Conservation (phyloP, 2,888 invertebrate species). For the Artemia sinica region DNA sequence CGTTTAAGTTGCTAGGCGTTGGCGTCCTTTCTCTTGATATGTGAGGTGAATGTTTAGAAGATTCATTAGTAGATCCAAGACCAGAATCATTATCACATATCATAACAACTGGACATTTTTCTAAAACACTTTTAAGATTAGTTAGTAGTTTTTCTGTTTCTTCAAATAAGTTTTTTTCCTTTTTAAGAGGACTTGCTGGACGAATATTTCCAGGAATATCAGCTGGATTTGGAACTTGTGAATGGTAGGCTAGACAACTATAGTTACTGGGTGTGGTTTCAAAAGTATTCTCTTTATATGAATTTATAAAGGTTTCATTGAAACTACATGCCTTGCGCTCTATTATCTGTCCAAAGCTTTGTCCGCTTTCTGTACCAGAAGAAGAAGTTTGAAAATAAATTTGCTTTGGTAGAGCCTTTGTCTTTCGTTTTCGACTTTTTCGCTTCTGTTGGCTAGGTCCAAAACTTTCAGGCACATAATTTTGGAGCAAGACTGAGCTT, state of each 20-base stretch:
- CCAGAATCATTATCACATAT: slow-evolving; percentile 10
- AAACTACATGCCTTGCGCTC: neutral
- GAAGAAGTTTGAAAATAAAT: neutral
- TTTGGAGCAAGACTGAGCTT: neutral
- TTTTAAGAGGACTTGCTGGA: slow-evolving; percentile 2
- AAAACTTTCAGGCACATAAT: neutral
- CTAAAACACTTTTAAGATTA: neutral
- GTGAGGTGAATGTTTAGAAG: neutral
- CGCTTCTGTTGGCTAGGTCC: neutral
- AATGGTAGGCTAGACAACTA: neutral
- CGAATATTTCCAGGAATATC: slow-evolving; percentile 10
- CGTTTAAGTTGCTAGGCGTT: neutral
- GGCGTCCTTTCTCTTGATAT: neutral
- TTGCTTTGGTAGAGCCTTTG: neutral
- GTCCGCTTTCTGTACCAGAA: neutral
- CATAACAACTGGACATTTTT: slow-evolving; percentile 4
- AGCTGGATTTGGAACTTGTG: neutral
- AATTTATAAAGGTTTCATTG: neutral
- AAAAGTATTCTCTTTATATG: neutral
- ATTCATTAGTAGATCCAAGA: slow-evolving; percentile 12
- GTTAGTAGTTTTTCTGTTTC: neutral
- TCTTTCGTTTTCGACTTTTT: slow-evolving; percentile 6
- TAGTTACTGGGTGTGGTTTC: neutral
- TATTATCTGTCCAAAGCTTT: neutral
- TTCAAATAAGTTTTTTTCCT: neutral